A percentile compares a stretch with the other conserved stretches of the same genome.
phyloP scores from a whole-genome alignment of 2,113 vertebrate species.

The Crocuta crocuta region DNA sequence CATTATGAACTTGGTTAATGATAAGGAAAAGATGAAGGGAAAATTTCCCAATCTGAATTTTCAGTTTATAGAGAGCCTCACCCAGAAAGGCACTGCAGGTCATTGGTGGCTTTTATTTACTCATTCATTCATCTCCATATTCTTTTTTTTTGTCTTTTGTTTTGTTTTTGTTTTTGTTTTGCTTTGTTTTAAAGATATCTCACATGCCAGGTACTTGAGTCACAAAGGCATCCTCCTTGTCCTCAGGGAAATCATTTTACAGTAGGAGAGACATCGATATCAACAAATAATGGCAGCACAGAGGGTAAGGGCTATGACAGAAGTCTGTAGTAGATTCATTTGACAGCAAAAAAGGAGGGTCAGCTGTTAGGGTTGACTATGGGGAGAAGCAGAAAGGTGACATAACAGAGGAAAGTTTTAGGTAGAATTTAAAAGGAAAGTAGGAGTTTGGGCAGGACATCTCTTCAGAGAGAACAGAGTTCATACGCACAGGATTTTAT shows the following conservation, averaged over 20 bases:
- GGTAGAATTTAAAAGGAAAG: background rate
- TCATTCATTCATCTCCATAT: background rate
- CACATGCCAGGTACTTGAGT: background rate
- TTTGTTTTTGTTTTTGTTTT: background rate
- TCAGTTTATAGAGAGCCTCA: background rate
- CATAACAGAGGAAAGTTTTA: background rate
- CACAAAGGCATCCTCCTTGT: background rate
- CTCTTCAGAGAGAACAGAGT: background rate
- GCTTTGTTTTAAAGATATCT: background rate
- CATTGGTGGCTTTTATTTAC: background rate
- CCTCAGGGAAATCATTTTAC: background rate
- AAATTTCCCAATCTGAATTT: constrained; percentile 11
- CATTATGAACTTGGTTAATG: background rate
- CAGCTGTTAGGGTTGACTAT: background rate
- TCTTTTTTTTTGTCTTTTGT: background rate
- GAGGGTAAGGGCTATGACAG: background rate
- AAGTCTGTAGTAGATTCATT: background rate
- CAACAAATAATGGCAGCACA: background rate
- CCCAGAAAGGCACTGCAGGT: background rate
- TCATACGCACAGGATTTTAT: background rate
- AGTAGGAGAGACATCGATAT: background rate
- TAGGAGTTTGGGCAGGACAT: background rate
- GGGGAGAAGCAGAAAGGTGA: background rate
- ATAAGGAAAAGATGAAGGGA: constrained; percentile 6
- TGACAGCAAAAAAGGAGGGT: background rate